Conservation (phyloP, 2,888 invertebrate species). For the Koerneria pararmatus region DNA sequence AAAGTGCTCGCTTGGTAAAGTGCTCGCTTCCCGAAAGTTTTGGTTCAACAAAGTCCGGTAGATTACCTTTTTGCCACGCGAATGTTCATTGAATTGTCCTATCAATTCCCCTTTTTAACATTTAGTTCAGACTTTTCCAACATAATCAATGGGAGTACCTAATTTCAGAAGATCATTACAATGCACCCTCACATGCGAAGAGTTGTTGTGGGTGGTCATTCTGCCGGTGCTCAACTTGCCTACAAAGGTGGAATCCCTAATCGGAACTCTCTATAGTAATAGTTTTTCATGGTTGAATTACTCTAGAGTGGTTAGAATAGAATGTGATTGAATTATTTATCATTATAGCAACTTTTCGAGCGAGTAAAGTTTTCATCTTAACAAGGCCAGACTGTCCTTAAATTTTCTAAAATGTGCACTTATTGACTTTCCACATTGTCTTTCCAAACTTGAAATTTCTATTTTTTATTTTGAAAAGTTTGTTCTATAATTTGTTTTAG, state of each 20-base stretch:
- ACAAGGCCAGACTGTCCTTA: too few species aligned
- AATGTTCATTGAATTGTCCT: background rate
- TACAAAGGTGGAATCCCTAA: conserved; percentile 17
- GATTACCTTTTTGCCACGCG: too few species aligned
- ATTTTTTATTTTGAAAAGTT: too few species aligned
- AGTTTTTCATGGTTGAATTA: background rate
- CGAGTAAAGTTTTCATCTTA: too few species aligned
- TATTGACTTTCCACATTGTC: too few species aligned
- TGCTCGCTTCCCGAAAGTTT: too few species aligned
- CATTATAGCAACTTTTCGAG: background rate
- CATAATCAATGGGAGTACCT: too few species aligned
- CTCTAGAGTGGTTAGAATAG: background rate
- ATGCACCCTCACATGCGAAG: background rate
- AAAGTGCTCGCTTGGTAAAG: too few species aligned
- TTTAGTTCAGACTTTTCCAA: background rate
- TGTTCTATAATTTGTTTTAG: too few species aligned
- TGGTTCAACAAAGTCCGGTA: too few species aligned
- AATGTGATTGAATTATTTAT: background rate
- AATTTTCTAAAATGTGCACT: too few species aligned
- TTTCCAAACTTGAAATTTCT: too few species aligned
- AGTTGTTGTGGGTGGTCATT: conserved; percentile 18
- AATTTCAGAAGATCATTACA: conserved; percentile 4
- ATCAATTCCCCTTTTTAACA: background rate
- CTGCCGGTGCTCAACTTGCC: conserved; percentile 17
- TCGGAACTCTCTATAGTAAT: background rate